Base-by-base conservation (phyloP, 2,797 vertebrate genomes). In the Gephyroberyx darwinii region DNA sequence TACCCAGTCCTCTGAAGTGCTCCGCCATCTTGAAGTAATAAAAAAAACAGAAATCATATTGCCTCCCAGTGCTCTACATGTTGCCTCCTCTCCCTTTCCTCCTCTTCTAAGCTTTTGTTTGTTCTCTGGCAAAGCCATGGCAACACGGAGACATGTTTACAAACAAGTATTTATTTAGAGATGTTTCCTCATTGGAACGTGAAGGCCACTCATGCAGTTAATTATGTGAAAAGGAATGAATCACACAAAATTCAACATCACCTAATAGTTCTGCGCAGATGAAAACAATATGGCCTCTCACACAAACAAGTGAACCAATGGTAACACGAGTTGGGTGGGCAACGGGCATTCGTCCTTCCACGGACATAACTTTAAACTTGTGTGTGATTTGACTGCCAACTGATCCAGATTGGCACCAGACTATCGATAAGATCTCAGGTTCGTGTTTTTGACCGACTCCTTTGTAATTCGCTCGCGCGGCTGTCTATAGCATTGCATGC, bases 21-120 rank as follows among this genome's bases (percentile, higher is more conserved):
- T 67, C 0, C 0, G 30, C 10, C 89, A 90, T 87, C 84, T 89
- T 86, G 81, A 91, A 90, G 65, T 70, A 82, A 90, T 90, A 78
- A 87, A 83, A 79, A 72, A 69, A 53, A 41, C 6, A 26, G 45
- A 83, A 85, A 80, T 67, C 53, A 37, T 17, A 39, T 75, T 76
- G 61, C 66, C 52, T 80, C 80, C 75, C 75, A 45, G 79, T 85
- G 76, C 80, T 82, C 67, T 31, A 53, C 69, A 71, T 69, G 37
- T 57, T 47, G 26, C 53, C 48, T 51, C 82, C 48, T 56, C 8
- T 30, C n/a, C 8, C 9, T 41, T 2, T 2, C 39, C 10, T 74
- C 35, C 13, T 4, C 62, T 66, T 47, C 37, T 10, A 48, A 70
- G 35, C 52, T 76, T 65, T 53, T 30, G 53, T 70, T 81, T 67